Conservation (phyloP, 2,888 invertebrate genomes). For the Leucoma salicis region DNA sequence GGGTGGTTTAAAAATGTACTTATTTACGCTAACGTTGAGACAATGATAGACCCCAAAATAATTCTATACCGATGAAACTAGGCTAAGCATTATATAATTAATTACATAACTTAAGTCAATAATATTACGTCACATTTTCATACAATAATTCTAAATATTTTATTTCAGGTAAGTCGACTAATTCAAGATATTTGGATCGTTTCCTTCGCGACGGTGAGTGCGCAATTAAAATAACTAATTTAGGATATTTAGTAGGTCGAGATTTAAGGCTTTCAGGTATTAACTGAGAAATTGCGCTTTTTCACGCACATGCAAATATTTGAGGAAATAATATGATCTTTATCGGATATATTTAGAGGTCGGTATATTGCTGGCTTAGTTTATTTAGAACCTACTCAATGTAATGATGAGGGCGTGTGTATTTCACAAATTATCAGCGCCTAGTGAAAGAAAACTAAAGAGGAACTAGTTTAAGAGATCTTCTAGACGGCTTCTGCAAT, state of each 20-base stretch:
- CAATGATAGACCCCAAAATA: too few relatives aligned
- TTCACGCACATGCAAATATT: slow-evolving; percentile 35
- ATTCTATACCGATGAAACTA: neutral
- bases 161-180: slow-evolving; percentile 53
- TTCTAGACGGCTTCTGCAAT: too few relatives aligned
- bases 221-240: slow-evolving; percentile 38
- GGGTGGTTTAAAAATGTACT: too few relatives aligned
- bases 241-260: slow-evolving; percentile 13
- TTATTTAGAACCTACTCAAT: too few relatives aligned
- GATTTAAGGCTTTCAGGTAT: slow-evolving; percentile 24
- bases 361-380: too few relatives aligned
- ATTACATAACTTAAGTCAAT: slow-evolving; percentile 3
- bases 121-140: slow-evolving; percentile 19
- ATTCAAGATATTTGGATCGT: slow-evolving; percentile 16
- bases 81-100: slow-evolving; percentile 2
- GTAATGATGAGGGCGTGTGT: too few relatives aligned
- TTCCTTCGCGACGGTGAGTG: slow-evolving; percentile 29
- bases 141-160: slow-evolving; percentile 27
- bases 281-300: slow-evolving; percentile 30
- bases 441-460: too few relatives aligned
- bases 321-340: slow-evolving; percentile 22
- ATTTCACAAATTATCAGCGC: too few relatives aligned
- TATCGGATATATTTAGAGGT: slow-evolving; percentile 12
- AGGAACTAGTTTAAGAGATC: too few relatives aligned
- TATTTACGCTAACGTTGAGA: too few relatives aligned